Evolutionary conservation across 2,797 vertebrate species (phyloP).

Genomic region (Lagocephalus sceleratus): DNA sequence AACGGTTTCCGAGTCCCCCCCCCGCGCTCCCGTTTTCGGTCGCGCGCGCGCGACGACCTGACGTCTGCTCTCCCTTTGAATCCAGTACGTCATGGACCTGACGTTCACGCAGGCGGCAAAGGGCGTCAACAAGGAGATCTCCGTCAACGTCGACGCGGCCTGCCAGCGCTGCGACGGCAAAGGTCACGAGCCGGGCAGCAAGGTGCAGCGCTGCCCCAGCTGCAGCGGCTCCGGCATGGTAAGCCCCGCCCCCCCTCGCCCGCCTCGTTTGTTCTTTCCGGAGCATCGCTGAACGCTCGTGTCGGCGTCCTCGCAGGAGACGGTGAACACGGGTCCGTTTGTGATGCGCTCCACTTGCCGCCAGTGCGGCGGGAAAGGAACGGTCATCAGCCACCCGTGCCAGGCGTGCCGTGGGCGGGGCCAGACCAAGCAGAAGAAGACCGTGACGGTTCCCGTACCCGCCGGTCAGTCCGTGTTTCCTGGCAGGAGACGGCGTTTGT

Average conservation of each 20-base stretch:
- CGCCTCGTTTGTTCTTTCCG: background rate
- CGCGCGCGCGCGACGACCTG: no score
- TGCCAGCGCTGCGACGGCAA: constrained; percentile 89
- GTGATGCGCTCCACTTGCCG: constrained; percentile 97
- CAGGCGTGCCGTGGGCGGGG: constrained; percentile 83
- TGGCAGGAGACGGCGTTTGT: no score
- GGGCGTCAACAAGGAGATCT: constrained; percentile 95
- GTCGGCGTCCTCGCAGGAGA: constrained; percentile 78
- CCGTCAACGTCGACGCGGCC: constrained; percentile 80
- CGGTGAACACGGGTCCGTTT: constrained; percentile 93
- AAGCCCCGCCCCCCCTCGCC: constrained; percentile 28
- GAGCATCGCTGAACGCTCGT: background rate
- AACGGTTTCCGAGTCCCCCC: no score
- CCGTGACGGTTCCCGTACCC: constrained; percentile 90
- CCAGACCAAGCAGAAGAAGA: constrained; percentile 91
- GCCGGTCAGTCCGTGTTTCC: constrained; percentile 79
- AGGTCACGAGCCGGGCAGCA: constrained; percentile 91
- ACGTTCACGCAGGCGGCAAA: constrained; percentile 96
- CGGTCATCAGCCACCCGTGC: constrained; percentile 85
- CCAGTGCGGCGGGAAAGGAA: constrained; percentile 87
- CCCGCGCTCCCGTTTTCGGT: background rate
- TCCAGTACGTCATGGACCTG: constrained; percentile 92
- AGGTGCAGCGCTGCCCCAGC: constrained; percentile 86
- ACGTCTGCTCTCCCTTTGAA: background rate
- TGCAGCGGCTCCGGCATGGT: constrained; percentile 96